phyloP scores from a whole-genome alignment of 2,888 invertebrate species.

The Phania funesta region DNA sequence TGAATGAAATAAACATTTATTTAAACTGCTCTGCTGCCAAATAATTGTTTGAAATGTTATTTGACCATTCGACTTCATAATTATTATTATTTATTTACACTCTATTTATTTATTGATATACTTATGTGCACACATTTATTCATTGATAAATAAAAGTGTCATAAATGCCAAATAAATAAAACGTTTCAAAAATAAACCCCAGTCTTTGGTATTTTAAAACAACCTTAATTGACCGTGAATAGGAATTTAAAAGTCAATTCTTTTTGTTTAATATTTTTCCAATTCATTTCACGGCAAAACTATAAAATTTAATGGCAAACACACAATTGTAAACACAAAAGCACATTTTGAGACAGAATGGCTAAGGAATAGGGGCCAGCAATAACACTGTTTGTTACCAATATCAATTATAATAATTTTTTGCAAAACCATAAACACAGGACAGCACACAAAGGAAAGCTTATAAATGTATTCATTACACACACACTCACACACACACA shows the following conservation, averaged over 20 bases:
- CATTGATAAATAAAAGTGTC: slow-evolving; percentile 23
- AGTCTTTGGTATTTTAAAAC: slow-evolving; percentile 20
- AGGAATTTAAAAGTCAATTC: slow-evolving; percentile 19
- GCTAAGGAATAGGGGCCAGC: not conserved
- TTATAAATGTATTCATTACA: slow-evolving; percentile 16
- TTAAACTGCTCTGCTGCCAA: too few relatives aligned
- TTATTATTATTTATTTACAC: not conserved
- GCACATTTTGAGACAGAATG: not conserved
- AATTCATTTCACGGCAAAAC: slow-evolving; percentile 48
- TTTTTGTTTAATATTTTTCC: slow-evolving; percentile 57
- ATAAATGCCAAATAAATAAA: slow-evolving; percentile 7
- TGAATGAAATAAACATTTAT: too few relatives aligned
- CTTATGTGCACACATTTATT: not conserved
- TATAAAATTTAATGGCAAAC: slow-evolving; percentile 45
- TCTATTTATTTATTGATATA: not conserved
- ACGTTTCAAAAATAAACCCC: not conserved
- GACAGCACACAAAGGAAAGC: slow-evolving; percentile 5
- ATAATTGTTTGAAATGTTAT: too few relatives aligned
- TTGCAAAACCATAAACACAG: slow-evolving; percentile 36
- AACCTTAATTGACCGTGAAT: slow-evolving; percentile 61
- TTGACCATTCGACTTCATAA: too few relatives aligned
- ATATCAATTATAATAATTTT: slow-evolving; percentile 57
- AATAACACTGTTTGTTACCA: slow-evolving; percentile 38
- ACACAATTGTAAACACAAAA: not conserved
- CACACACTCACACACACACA: not conserved